Conservation (phyloP, 2,113 vertebrate species). For the Carettochelys insculpta region DNA sequence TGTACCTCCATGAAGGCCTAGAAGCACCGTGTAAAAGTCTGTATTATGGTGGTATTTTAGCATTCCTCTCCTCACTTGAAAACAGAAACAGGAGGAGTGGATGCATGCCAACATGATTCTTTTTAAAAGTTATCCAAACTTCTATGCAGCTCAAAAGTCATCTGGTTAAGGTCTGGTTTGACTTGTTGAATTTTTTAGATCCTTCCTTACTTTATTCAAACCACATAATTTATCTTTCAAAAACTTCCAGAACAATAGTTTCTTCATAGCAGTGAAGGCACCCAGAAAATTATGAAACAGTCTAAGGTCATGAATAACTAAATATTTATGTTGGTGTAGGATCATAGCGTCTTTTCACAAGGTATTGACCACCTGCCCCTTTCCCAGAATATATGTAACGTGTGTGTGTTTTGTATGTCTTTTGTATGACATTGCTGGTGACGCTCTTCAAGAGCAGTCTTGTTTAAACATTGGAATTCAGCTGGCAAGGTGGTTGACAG, state of each 20-base stretch:
- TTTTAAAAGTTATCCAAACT: not conserved
- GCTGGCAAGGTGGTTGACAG: slow-evolving; percentile 32
- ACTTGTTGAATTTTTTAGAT: not conserved
- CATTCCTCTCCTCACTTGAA: not conserved
- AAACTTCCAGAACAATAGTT: not conserved
- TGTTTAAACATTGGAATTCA: not conserved
- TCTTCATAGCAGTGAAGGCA: not conserved
- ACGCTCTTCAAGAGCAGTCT: not conserved
- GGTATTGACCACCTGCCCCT: not conserved
- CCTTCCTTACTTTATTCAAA: not conserved
- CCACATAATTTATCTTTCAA: not conserved
- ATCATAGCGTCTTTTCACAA: not conserved
- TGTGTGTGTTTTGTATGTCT: not conserved
- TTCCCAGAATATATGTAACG: not conserved
- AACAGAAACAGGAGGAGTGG: not conserved
- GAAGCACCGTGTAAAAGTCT: not conserved
- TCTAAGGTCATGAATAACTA: not conserved
- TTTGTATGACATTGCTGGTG: not conserved
- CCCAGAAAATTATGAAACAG: not conserved
- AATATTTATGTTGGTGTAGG: not conserved
- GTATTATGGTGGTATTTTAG: not conserved
- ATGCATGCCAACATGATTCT: not conserved
- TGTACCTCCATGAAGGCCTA: not conserved
- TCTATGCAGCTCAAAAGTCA: not conserved
- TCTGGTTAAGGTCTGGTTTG: not conserved